Conservation (phyloP, 2,888 invertebrate genomes). For the Nowickia ferox region DNA sequence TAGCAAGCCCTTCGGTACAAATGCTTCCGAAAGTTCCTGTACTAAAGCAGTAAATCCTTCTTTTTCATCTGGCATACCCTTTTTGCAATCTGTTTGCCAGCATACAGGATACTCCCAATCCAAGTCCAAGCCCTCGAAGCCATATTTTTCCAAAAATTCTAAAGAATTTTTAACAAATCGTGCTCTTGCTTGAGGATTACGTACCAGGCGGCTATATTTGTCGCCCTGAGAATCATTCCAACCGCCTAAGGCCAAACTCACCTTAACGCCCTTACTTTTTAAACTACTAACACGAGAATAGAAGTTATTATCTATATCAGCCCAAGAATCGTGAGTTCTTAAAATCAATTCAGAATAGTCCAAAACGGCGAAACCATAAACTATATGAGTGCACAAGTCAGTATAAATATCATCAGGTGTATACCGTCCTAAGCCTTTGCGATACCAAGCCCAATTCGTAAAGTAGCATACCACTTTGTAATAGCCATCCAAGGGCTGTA, state of each 20-base stretch:
- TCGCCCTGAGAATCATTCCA: constrained; percentile 97
- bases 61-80: constrained; percentile 93
- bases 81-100: constrained; percentile 91
- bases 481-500: constrained; percentile 86
- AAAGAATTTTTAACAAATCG: constrained; percentile 90
- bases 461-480: constrained; percentile 95
- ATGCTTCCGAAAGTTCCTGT: constrained; percentile 87
- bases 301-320: constrained; percentile 93
- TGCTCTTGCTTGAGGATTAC: constrained; percentile 88
- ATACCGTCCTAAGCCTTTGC: constrained; percentile 91
- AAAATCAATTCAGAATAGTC: constrained; percentile 91
- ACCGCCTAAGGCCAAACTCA: constrained; percentile 94
- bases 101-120: constrained; percentile 96
- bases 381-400: constrained; percentile 94
- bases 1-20: constrained; percentile 87
- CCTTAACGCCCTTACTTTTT: constrained; percentile 91
- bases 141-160: constrained; percentile 90
- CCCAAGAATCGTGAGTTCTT: constrained; percentile 94
- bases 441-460: constrained; percentile 97
- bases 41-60: constrained; percentile 90
- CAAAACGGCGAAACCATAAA: constrained; percentile 96
- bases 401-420: constrained; percentile 94
- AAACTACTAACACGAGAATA: constrained; percentile 92
- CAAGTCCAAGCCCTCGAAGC: constrained; percentile 96
- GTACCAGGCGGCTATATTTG: constrained; percentile 93